Conservation (phyloP, 1,140 invertebrate species). For the Trichogramma pretiosum region DNA sequence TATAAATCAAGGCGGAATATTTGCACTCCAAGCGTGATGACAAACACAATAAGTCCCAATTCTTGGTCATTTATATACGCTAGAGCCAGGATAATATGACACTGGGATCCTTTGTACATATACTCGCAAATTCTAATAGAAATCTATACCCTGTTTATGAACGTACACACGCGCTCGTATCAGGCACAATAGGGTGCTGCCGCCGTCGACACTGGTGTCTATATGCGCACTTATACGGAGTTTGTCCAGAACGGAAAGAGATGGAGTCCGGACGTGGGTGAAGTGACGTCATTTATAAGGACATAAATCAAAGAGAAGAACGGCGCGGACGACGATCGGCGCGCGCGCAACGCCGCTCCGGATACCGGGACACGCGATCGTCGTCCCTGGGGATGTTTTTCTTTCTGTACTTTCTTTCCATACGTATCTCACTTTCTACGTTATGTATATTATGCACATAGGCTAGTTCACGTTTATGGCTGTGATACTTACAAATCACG, state of each 20-base stretch:
- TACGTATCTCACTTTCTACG: no score
- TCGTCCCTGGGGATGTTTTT: conserved; percentile 31
- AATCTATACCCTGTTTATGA: no score
- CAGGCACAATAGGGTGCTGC: no score
- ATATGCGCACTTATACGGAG: conserved; percentile 40
- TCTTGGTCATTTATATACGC: conserved; percentile 46
- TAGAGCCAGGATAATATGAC: conserved; percentile 42
- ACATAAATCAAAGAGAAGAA: conserved; percentile 47
- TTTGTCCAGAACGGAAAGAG: conserved; percentile 3
- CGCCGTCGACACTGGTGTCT: conserved; percentile 38
- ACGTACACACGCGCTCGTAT: no score
- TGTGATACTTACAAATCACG: not conserved
- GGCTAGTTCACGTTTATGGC: not conserved
- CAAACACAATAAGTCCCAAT: conserved; percentile 48
- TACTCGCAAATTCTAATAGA: conserved; percentile 30
- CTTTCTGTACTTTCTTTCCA: conserved; percentile 21
- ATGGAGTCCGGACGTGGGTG: conserved; percentile 31
- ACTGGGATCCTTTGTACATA: conserved; percentile 44
- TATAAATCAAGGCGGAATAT: conserved; percentile 41
- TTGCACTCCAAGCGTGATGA: conserved; percentile 34
- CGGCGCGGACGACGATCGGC: conserved; percentile 8
- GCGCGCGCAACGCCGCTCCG: conserved; percentile 22
- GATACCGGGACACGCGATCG: conserved; percentile 29
- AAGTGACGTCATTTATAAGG: conserved; percentile 49
- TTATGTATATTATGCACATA: no score